phyloP scores from a whole-genome alignment of 1,140 invertebrate genomes.

The Drosophila lacteicornis region DNA sequence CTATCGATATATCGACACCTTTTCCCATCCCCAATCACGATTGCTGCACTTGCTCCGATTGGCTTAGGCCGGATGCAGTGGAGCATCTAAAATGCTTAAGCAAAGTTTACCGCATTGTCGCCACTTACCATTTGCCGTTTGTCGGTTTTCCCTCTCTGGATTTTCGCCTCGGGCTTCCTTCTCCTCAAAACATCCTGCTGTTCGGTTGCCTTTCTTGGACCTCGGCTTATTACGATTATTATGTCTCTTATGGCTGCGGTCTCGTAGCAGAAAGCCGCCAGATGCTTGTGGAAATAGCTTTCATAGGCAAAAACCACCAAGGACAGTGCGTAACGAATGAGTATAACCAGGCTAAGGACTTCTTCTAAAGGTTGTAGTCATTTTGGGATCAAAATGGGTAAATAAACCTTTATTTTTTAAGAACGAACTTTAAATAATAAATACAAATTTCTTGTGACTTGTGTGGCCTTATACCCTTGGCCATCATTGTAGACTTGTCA shows the following conservation, averaged over 20 bases:
- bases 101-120: constrained; percentile 62
- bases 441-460: not conserved
- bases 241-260: constrained; percentile 40
- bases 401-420: too few relatives aligned
- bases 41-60: not conserved
- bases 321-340: constrained; percentile 1
- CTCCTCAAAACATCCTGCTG: not conserved
- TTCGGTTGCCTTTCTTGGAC: constrained; percentile 1
- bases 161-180: not conserved
- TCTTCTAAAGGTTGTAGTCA: too few relatives aligned
- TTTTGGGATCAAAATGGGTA: too few relatives aligned
- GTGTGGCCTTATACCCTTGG: not conserved
- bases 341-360: not conserved
- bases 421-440: too few relatives aligned
- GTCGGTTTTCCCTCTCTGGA: not conserved
- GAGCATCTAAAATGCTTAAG: constrained; percentile 42
- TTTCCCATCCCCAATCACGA: too few relatives aligned
- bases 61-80: constrained; percentile 1
- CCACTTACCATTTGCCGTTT: constrained; percentile 37
- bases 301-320: constrained; percentile 4
- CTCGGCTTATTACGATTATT: constrained; percentile 44
- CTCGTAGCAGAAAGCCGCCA: constrained; percentile 20
- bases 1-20: not conserved
- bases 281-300: constrained; percentile 10
- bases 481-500: not conserved